Evolutionary conservation across 2,888 invertebrate genomes (phyloP).

Genomic region (Ectemnius lituratus): DNA sequence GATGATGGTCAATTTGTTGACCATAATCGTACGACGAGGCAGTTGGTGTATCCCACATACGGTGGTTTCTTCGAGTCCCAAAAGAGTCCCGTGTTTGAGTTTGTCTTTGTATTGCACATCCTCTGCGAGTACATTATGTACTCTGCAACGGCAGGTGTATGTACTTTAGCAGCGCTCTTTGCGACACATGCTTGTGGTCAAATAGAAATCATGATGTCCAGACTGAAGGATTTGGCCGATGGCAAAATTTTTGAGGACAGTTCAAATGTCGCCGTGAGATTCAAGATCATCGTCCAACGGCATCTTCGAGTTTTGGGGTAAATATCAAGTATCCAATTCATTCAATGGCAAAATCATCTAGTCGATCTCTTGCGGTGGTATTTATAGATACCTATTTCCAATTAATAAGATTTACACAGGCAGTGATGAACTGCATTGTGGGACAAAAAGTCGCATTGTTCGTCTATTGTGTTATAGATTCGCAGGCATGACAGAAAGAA

Average conservation of each 20-base stretch:
- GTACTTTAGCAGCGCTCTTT: constrained; percentile 56
- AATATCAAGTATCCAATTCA: too few species aligned
- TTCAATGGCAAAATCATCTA: too few species aligned
- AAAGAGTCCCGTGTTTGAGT: constrained; percentile 56
- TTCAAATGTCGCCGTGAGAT: not conserved
- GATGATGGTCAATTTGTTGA: constrained; percentile 50
- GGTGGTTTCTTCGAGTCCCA: constrained; percentile 42
- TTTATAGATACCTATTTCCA: too few species aligned
- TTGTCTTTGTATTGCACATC: constrained; percentile 53
- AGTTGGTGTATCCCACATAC: constrained; percentile 56
- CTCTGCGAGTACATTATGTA: constrained; percentile 42
- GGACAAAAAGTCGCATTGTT: too few species aligned
- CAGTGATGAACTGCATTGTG: too few species aligned
- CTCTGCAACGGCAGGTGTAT: constrained; percentile 48
- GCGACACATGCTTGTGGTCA: constrained; percentile 61
- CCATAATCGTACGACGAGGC: constrained; percentile 48
- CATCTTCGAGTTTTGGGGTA: constrained; percentile 47
- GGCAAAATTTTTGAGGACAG: too few species aligned
- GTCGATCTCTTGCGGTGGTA: too few species aligned
- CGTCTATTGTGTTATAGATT: constrained; percentile 54
- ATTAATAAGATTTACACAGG: too few species aligned
- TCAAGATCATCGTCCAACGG: constrained; percentile 39
- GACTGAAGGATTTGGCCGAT: constrained; percentile 10
- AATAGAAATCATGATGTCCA: constrained; percentile 47
- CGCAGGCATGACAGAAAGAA: constrained; percentile 60